Evolutionary conservation across 1,140 invertebrate genomes (phyloP), one percentile per base, ranked within the genome.

Genomic region (Bombus haemorrhoidalis): DNA sequence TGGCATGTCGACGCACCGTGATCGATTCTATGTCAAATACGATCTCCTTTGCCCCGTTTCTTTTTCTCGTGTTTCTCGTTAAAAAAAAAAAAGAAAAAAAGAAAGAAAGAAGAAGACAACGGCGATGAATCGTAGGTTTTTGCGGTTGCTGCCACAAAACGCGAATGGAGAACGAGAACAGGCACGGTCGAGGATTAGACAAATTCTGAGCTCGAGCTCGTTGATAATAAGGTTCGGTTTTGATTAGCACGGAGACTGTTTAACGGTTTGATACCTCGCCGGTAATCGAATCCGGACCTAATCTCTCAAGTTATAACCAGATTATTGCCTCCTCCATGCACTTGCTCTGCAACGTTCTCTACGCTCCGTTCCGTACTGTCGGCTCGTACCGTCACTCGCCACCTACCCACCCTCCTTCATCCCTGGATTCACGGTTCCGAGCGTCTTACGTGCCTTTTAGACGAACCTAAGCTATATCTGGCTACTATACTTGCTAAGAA

Each of bases 221-320:
- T 91, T 92, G 92, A 91, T 95, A 95, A 95, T 95, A 93, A 95
- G 94, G 94, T 95, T 95, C 94, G 93, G 94, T 95, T 95, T 95
- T 95, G 94, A 95, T 95, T 95, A 95, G 94, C 95, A 94, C 93
- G 93, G 94, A 95, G 94, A 95, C 95, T 95, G 94, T 95, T 95
- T 95, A 95, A 95, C 95, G 94, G 94, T 95, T 95, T 95, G 94
- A 95, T 95, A 95, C 95, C 95, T 95, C 94, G 94, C 93, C 92
- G 92, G 94, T 95, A 95, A 95, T 95, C 94, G 94, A 95, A 95
- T 95, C 94, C 94, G 93, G 95, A 95, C 94, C 95, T 95, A 95
- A 95, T 95, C 95, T 95, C 95, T 95, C 95, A 95, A 95, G 94
- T 95, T 95, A 95, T 95, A 95, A 95, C 94, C 93, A 91, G 94